Conservation (phyloP, 2,113 vertebrate genomes). For the Siniperca chuatsi region DNA sequence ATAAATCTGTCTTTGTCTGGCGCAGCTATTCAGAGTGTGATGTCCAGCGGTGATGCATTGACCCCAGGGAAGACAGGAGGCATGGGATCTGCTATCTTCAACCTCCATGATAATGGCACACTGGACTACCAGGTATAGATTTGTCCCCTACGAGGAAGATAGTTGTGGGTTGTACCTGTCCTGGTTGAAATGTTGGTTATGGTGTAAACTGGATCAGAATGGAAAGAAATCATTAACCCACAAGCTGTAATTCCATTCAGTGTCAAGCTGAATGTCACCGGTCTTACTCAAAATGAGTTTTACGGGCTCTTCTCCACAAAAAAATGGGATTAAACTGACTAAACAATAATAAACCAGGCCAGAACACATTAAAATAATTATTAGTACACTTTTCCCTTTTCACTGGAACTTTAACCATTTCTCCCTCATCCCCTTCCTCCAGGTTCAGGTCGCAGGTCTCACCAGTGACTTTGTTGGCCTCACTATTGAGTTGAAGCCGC, state of each 20-base stretch:
- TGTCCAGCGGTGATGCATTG: constrained; percentile 92
- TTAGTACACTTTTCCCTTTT: too few relatives aligned
- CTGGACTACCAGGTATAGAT: constrained; percentile 91
- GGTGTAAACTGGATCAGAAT: not conserved
- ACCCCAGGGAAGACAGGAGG: constrained; percentile 91
- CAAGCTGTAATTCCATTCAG: not conserved
- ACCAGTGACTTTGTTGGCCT: constrained; percentile 87
- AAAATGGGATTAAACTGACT: not conserved
- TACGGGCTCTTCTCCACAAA: not conserved
- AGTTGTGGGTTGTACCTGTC: not conserved
- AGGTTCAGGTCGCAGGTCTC: constrained; percentile 93
- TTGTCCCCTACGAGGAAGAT: not conserved
- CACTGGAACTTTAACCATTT: not conserved
- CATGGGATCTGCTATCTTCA: constrained; percentile 90
- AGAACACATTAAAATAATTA: not conserved
- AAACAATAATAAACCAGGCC: not conserved
- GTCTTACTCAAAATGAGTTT: not conserved
- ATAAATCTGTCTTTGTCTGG: constrained; percentile 42
- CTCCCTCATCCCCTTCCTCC: not conserved
- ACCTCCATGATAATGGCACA: constrained; percentile 92
- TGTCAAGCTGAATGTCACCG: not conserved
- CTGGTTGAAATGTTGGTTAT: not conserved
- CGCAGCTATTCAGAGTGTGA: constrained; percentile 93
- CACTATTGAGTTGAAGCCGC: constrained; percentile 94
- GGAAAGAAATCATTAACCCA: not conserved